Percentiles rank a stretch among this genome's conserved stretches.
Evolutionary conservation across 2,888 invertebrate species (phyloP).

Genomic region (Drosophila falleni): DNA sequence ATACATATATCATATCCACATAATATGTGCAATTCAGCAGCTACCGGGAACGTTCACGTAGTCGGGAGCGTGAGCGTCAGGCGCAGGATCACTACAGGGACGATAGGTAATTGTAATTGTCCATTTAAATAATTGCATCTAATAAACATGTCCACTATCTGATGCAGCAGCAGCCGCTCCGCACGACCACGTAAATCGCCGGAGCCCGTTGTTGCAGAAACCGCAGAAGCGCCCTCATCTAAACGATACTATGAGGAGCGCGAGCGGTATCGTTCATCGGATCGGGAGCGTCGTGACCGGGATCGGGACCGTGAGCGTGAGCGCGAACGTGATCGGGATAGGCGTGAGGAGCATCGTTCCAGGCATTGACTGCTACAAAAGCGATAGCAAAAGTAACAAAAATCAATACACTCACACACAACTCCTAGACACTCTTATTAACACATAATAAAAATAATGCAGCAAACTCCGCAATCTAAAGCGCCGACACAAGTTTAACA

Average conservation of each 20-base stretch:
- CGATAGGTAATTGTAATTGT: slow-evolving; percentile 78
- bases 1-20: not conserved
- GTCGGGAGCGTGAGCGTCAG: slow-evolving; percentile 88
- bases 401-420: slow-evolving; percentile 48
- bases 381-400: slow-evolving; percentile 52
- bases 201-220: slow-evolving; percentile 85
- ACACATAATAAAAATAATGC: slow-evolving; percentile 56
- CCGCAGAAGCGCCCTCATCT: slow-evolving; percentile 84
- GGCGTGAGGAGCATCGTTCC: slow-evolving; percentile 90
- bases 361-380: slow-evolving; percentile 86
- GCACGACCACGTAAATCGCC: slow-evolving; percentile 87
- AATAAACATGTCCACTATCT: slow-evolving; percentile 32
- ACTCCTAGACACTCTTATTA: slow-evolving; percentile 64
- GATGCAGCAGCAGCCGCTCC: slow-evolving; percentile 84
- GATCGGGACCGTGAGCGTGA: slow-evolving; percentile 89
- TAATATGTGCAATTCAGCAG: slow-evolving; percentile 61
- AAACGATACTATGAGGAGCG: slow-evolving; percentile 94
- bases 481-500: slow-evolving; percentile 62
- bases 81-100: slow-evolving; percentile 85
- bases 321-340: slow-evolving; percentile 88
- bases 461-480: slow-evolving; percentile 47
- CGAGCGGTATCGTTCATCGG: slow-evolving; percentile 92
- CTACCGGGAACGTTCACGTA: slow-evolving; percentile 90
- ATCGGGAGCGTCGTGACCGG: slow-evolving; percentile 88
- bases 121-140: not conserved